phyloP scores from a whole-genome alignment of 2,797 vertebrate genomes.

The Sebastes vulpes region DNA sequence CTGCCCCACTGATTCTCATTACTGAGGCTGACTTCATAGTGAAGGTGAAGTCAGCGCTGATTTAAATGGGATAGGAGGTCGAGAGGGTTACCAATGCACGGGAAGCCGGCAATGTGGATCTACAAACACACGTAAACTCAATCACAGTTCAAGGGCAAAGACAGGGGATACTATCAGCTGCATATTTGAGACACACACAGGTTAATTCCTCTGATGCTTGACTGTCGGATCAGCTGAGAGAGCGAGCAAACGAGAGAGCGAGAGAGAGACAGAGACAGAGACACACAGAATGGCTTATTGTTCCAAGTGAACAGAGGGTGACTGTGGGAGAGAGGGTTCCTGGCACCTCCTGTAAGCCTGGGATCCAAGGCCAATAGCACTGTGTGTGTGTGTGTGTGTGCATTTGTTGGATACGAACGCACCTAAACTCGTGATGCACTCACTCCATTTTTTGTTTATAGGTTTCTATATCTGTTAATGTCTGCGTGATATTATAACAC shows the following conservation, averaged over 20 bases:
- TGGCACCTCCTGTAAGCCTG: conserved; percentile 78
- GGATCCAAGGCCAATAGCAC: conserved; percentile 66
- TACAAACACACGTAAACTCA: neutral
- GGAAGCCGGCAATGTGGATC: neutral
- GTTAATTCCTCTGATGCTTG: conserved; percentile 40
- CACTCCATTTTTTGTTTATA: neutral
- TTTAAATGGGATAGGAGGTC: conserved; percentile 22
- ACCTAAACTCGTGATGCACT: conserved; percentile 6
- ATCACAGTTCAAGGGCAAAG: conserved; percentile 9
- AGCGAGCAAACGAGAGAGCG: conserved; percentile 9
- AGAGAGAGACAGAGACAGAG: conserved; percentile 17
- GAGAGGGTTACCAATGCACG: neutral
- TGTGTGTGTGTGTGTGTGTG: conserved; percentile 9
- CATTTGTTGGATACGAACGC: neutral
- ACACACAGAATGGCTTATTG: conserved; percentile 74
- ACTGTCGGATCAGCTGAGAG: conserved; percentile 54
- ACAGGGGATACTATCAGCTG: neutral
- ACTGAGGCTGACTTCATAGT: conserved; percentile 84
- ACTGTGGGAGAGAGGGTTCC: conserved; percentile 81
- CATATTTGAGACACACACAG: conserved; percentile 10
- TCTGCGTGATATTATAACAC: neutral
- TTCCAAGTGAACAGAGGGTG: conserved; percentile 83
- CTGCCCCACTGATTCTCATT: conserved; percentile 57
- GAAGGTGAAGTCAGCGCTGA: conserved; percentile 78
- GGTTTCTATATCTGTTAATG: neutral